phyloP scores from a whole-genome alignment of 2,797 vertebrate genomes.

The Balearica regulorum region DNA sequence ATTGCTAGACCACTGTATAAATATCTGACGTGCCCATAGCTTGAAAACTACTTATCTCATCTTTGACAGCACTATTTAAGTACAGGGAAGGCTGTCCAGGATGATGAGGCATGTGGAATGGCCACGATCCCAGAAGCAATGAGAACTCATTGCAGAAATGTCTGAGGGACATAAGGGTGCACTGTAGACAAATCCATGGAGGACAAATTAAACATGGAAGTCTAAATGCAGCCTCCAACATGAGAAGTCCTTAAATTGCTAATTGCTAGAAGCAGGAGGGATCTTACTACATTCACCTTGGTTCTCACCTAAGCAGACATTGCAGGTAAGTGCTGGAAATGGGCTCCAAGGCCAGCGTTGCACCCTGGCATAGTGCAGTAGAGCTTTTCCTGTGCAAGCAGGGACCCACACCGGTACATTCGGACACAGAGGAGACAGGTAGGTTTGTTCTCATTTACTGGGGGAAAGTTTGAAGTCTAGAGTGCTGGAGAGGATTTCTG shows the following conservation, averaged over 20 bases:
- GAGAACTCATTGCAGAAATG: not conserved
- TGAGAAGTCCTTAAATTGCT: not conserved
- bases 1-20: not conserved
- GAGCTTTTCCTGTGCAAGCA: not conserved
- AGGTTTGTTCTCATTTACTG: not conserved
- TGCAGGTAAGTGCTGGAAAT: not conserved
- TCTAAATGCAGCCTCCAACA: rapidly evolving
- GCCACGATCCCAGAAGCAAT: not conserved
- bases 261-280: not conserved
- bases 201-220: not conserved
- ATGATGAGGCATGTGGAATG: rapidly evolving
- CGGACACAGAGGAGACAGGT: rapidly evolving
- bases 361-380: not conserved
- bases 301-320: not conserved
- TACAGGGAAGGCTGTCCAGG: not conserved
- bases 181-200: not conserved
- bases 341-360: not conserved
- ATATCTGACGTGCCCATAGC: not conserved
- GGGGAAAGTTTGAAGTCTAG: not conserved
- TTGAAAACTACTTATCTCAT: not conserved
- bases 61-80: not conserved
- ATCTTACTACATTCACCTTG: not conserved
- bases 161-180: not conserved
- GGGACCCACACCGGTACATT: rapidly evolving
- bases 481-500: not conserved